These are phyloP conservation scores for Agriotes lineatus DNA, from an alignment of 2,888 invertebrate species.

Conservation along the genomic window DNA sequence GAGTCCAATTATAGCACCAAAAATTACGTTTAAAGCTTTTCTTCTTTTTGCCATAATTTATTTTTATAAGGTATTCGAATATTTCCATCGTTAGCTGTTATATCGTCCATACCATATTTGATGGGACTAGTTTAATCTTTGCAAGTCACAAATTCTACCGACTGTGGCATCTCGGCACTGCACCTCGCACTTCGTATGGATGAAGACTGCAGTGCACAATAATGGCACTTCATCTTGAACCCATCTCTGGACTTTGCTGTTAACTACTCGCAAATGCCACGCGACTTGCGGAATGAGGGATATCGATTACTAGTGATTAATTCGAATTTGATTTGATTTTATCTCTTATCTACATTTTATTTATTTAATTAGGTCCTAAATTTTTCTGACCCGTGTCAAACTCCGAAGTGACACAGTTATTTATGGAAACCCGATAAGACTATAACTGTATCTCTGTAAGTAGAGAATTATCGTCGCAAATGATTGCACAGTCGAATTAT, in stretches of 20 bases:
- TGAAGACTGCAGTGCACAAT: no score
- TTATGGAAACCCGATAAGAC: conserved; percentile 9
- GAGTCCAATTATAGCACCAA: conserved; percentile 59
- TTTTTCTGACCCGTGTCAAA: conserved; percentile 8
- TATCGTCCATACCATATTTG: conserved; percentile 22
- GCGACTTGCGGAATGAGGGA: background rate
- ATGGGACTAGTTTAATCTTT: background rate
- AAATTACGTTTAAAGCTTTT: conserved; percentile 57
- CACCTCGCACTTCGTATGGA: no score
- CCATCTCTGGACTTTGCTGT: conserved; percentile 1
- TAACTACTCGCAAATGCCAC: background rate
- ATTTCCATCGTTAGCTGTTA: conserved; percentile 35
- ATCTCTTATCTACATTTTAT: background rate
- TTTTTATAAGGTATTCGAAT: conserved; percentile 21
- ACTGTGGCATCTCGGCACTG: background rate
- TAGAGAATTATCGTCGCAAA: no score
- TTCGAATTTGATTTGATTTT: conserved; percentile 7
- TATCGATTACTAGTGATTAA: background rate
- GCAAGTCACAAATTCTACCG: background rate
- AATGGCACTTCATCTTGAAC: background rate
- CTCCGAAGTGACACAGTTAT: conserved; percentile 1
- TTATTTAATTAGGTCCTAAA: conserved; percentile 17
- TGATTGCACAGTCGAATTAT: background rate
- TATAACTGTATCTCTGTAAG: background rate
- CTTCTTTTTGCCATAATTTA: conserved; percentile 56